These are phyloP conservation scores for Parnassius glacialis DNA, from an alignment of 2,888 invertebrate genomes.

Conservation along the genomic window DNA sequence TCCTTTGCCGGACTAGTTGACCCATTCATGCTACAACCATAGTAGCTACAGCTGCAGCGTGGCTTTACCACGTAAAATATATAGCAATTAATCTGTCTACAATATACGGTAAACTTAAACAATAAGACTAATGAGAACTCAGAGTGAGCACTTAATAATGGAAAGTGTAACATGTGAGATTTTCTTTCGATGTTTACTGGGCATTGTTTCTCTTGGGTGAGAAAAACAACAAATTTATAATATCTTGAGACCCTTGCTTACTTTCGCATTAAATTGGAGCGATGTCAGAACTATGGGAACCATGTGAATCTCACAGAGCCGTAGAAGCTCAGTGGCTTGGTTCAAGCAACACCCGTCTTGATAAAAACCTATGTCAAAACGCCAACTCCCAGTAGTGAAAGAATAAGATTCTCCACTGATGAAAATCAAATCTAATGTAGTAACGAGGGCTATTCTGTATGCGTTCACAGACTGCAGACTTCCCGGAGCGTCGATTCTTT, in stretches of 20 bases:
- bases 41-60: too few relatives aligned
- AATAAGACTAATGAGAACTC: conserved; percentile 22
- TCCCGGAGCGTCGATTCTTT: too few relatives aligned
- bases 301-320: neutral
- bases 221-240: conserved; percentile 12
- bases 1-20: too few relatives aligned
- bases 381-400: neutral
- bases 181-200: conserved; percentile 24
- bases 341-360: too few relatives aligned
- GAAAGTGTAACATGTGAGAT: conserved; percentile 29
- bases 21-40: too few relatives aligned
- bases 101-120: conserved; percentile 12
- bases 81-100: neutral
- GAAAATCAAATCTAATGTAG: too few relatives aligned
- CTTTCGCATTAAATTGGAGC: conserved; percentile 6
- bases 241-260: conserved; percentile 12
- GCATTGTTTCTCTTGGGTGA: conserved; percentile 15
- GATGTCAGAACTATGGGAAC: conserved; percentile 11
- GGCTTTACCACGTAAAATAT: too few relatives aligned
- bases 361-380: neutral
- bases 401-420: too few relatives aligned
- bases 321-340: too few relatives aligned
- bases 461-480: too few relatives aligned
- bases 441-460: too few relatives aligned
- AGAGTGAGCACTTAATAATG: conserved; percentile 13